These are phyloP conservation scores for Megalops cyprinoides DNA, from an alignment of 2,797 vertebrate genomes.

Conservation along the genomic window DNA sequence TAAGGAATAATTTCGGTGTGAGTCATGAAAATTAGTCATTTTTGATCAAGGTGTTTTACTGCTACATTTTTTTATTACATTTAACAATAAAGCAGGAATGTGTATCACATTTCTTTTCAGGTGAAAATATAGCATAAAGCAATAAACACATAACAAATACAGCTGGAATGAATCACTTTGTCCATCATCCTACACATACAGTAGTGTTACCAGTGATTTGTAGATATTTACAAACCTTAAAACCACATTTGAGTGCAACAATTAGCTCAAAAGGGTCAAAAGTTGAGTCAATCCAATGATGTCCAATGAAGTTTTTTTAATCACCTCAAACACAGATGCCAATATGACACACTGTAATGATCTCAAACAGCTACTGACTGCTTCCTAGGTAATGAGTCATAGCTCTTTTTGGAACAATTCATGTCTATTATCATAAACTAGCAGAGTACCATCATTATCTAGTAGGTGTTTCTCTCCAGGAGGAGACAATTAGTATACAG, in stretches of 20 bases:
- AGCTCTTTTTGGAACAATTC: not conserved
- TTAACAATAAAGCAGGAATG: not conserved
- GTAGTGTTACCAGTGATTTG: not conserved
- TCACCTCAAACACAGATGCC: not conserved
- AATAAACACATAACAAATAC: not conserved
- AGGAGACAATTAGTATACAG: not conserved
- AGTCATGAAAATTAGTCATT: too few relatives aligned
- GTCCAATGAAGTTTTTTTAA: too few relatives aligned
- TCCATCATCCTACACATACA: not conserved
- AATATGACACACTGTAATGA: not conserved
- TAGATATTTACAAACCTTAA: not conserved
- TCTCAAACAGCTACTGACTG: not conserved
- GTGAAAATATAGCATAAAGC: not conserved
- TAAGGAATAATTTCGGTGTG: too few relatives aligned
- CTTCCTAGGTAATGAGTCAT: not conserved
- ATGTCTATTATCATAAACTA: constrained; percentile 2
- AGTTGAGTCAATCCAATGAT: not conserved
- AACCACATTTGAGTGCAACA: not conserved
- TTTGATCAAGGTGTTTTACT: too few relatives aligned
- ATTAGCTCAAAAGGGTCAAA: not conserved
- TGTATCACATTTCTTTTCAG: not conserved
- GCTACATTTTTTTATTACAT: too few relatives aligned
- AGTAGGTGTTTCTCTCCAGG: not conserved
- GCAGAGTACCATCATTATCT: not conserved
- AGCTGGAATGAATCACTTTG: not conserved